These are phyloP conservation scores for Falco columbarius DNA, from an alignment of 2,797 vertebrate genomes.

Conservation along the genomic window DNA sequence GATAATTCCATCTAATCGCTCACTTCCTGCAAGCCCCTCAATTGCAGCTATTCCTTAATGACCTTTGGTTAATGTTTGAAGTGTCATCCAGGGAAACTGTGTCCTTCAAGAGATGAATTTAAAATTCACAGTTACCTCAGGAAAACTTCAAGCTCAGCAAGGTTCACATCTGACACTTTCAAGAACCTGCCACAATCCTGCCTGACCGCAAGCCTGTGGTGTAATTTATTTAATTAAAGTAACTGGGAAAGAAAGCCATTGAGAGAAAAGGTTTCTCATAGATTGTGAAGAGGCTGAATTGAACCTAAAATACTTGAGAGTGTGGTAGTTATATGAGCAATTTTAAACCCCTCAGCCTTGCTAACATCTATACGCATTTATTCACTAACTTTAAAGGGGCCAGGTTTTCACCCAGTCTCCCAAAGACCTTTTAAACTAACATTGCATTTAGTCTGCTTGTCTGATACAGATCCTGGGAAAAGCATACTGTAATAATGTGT, in stretches of 20 bases:
- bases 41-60: background rate
- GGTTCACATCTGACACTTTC: background rate
- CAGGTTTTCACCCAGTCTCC: background rate
- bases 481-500: background rate
- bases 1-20: background rate
- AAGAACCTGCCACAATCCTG: background rate
- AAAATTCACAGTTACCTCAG: background rate
- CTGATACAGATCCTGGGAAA: slow-evolving; percentile 5
- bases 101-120: background rate
- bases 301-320: background rate
- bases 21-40: background rate
- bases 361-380: background rate
- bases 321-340: background rate
- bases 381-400: background rate
- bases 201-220: background rate
- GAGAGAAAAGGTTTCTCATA: background rate
- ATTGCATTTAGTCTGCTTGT: background rate
- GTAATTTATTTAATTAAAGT: background rate
- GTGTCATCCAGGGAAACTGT: background rate
- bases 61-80: background rate
- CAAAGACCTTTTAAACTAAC: background rate
- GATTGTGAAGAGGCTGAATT: background rate
- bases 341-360: background rate
- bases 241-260: background rate
- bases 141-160: slow-evolving; percentile 11